Evolutionary conservation across 2,888 invertebrate species (phyloP), one percentile per base, ranked within the genome.

Genomic region (Cyaniris semiargus): DNA sequence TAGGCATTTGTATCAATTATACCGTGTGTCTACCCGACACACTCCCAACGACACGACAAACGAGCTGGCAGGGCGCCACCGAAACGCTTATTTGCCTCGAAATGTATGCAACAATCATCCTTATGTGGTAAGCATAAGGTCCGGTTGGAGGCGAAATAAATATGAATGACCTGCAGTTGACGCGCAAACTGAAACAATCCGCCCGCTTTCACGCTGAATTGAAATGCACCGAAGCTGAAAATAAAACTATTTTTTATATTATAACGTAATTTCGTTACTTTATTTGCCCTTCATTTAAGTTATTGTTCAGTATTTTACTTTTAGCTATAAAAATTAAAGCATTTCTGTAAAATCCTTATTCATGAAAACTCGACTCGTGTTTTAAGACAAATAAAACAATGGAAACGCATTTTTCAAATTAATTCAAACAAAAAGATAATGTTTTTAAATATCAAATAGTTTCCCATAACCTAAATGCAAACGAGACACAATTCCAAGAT

Each of bases 1-100:
- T 27, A 66, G 66, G 31, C 66, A 31, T 66, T 66, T 66, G 66
- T 66, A 31, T 66, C 66, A 66, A 66, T 66, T 66, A 66, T 66
- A 66, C 23, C 27, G 27, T 66, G 15, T 66, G 27, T 66, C 66
- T 23, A 13, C 13, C 60, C 10, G 15, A 66, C 66, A 66, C 66
- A 31, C 21, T 60, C 23, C 15, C 27, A 66, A 66, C 66, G 23
- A 27, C 15, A 66, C 15, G 23, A 66, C 27, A 18, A 7, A 31
- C 60, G 27, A 31, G 27, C 66, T 66, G 66, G 27, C 66, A 66
- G 27, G 27, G 27, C 27, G 66, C 66, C 66, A 66, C 27, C 60
- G 4, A 4, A 21, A 58, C 21, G 58, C 58, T 58, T 21, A 60
- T 10, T 53, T 53, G 18, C 53, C 53, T 18, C 5, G 15, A 53